Evolutionary conservation across 2,888 invertebrate genomes (phyloP), one percentile per base, ranked within the genome.

Genomic region (Atethmia centrago): DNA sequence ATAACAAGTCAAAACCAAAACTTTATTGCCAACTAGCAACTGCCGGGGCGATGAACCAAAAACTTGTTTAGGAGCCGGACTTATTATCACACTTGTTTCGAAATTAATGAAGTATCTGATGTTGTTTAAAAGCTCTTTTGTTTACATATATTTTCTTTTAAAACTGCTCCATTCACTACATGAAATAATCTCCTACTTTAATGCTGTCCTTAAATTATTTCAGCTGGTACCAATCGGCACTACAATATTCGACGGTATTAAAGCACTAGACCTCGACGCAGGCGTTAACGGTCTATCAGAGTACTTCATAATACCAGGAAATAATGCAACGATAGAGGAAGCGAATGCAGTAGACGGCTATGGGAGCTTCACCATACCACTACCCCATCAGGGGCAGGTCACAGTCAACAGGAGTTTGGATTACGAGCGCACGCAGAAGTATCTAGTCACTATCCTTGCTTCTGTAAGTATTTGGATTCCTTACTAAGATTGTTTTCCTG

Each of bases 241-340:
- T 21, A 98, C 98, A 36, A 97, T 99, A 87, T 99, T 98, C 95
- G 98, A 98, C 87, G 97, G 98, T 82, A 97, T 99, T 77, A 97
- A 97, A 79, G 98, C 99, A 0, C 96, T 97, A 72, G 99, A 99
- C 92, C 97, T 97, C 71, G 99, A 99, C 92, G 98, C 98, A 1
- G 98, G 99, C 61, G 98, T 98, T 81, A 99, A 99, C 91, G 98
- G 98, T 61, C 97, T 98, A 61, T 97, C 99, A 4, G 99, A 99
- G 91, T 99, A 99, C 93, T 98, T 98, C 85, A 97, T 99, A 81
- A 97, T 98, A 77, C 97, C 98, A 86, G 97, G 98, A 77, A 93
- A 95, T 74, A 96, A 96, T 83, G 88, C 87, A 36, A 95, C 95
- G 0, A 55, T 95, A 75, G 95, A 95, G 69, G 90, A 85, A 10